Evolutionary conservation across 2,797 vertebrate genomes (phyloP), one percentile per base, ranked within the genome.

Genomic region (Cheirogaleus major): DNA sequence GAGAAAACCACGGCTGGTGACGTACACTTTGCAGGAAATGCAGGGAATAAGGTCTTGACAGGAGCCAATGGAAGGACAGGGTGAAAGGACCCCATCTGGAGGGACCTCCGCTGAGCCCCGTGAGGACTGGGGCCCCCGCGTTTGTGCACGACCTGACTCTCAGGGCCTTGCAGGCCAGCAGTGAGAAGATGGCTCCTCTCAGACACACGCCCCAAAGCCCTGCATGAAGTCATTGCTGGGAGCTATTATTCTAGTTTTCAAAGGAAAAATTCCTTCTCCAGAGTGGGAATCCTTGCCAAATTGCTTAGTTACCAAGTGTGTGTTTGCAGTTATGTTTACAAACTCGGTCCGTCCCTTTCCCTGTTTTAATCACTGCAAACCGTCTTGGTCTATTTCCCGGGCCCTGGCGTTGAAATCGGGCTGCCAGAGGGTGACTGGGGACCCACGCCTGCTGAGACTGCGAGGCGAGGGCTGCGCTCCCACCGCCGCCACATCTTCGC

Each of bases 261-360:
- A 97, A 63, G 96, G 91, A 92, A 96, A 98, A 97, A 59, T 96
- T 97, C 93, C 69, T 65, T 83, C 95, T 97, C 90, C 78, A 82
- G 96, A 94, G 95, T 95, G 78, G 93, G 83, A 83, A 88, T 0
- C 0, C 38, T 72, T 91, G 98, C 98, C 98, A 98, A 97, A 93
- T 89, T 97, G 95, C 98, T 97, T 98, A 93, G 98, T 98, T 98
- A 98, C 98, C 98, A 84, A 96, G 91, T 59, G 27, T 97, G 84
- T 98, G 97, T 98, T 98, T 98, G 69, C 95, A 82, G 88, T 97
- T 95, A 0, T 98, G 93, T 98, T 98, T 98, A 98, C 97, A 98
- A 98, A 98, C 89, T 83, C 87, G 95, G 90, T 78, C 75, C 75
- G 90, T 87, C 48, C 65, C 73, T 97, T 95, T 91, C 63, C 91